Conservation (phyloP, 2,888 invertebrate species). For the Aquatica leii region DNA sequence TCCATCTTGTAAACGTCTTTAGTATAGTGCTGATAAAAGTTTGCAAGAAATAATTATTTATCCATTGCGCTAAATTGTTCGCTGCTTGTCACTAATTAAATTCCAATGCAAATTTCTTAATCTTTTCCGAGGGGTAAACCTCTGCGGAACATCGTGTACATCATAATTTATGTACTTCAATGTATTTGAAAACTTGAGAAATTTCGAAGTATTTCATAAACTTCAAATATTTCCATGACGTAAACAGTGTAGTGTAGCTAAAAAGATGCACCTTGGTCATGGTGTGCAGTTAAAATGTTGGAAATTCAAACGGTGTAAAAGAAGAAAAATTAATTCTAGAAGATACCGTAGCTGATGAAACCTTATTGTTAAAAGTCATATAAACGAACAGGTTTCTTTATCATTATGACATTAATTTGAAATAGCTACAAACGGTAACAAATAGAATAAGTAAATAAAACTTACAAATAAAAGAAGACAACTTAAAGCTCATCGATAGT, state of each 20-base stretch:
- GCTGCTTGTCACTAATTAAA: slow-evolving; percentile 12
- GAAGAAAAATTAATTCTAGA: too few relatives aligned
- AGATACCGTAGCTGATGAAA: too few relatives aligned
- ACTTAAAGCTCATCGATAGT: slow-evolving; percentile 29
- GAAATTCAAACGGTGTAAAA: too few relatives aligned
- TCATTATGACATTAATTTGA: too few relatives aligned
- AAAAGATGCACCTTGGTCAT: too few relatives aligned
- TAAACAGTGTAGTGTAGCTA: not conserved
- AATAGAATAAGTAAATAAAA: not conserved
- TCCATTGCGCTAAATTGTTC: slow-evolving; percentile 10
- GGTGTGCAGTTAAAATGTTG: too few relatives aligned
- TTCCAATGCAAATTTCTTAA: slow-evolving; percentile 10
- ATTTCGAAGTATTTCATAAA: slow-evolving; percentile 11
- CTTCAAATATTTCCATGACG: not conserved
- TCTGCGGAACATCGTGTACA: slow-evolving; percentile 14
- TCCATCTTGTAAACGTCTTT: too few relatives aligned
- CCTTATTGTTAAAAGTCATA: too few relatives aligned
- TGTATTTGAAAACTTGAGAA: slow-evolving; percentile 9
- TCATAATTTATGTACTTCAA: slow-evolving; percentile 14
- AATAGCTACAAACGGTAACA: too few relatives aligned
- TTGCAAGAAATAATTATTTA: slow-evolving; percentile 4
- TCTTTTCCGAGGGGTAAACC: slow-evolving; percentile 9
- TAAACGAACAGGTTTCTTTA: too few relatives aligned
- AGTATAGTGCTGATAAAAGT: slow-evolving; percentile 1
- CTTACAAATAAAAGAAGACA: not conserved